Evolutionary conservation across 2,797 vertebrate genomes (phyloP), one percentile per base, ranked within the genome.

Genomic region (Phylloscopus collybita): DNA sequence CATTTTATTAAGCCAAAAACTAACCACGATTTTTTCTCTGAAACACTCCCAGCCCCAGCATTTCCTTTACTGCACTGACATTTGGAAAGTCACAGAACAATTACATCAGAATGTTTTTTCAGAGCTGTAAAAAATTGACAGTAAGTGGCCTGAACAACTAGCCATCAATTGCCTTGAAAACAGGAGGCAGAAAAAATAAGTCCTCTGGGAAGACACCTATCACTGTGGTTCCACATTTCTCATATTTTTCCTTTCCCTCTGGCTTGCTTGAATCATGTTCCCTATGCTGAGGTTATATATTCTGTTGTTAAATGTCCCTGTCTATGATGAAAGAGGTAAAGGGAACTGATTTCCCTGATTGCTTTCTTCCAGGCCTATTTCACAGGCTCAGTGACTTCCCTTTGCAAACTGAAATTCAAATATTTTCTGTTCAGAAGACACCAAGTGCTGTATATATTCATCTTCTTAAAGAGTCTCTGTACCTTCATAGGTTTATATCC

Each of bases 51-150:
- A 89, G 80, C 18, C 27, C 18, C 71, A 73, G 32, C 19, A 79
- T 38, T 70, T 91, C 22, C 65, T 96, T 97, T 97, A 97, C 81
- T 83, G 51, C 73, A 72, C 61, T 67, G 78, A 38, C 45, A 72
- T 92, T 96, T 92, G 29, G 57, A 80, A 91, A 91, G 54, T 95
- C 86, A 93, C 47, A 91, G 45, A 93, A 79, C 82, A 95, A 88
- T 94, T 87, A 56, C 13, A 66, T 36, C 10, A 38, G 40, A 75
- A 30, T 47, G 2, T 36, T 74, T 93, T 88, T 78, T 69, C 64
- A 79, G 51, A 84, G 15, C 26, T 88, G 27, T 78, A 69, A 88
- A 91, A 93, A 61, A 29, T 49, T 91, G n/a, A 42, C 10, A 60
- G 42, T 60, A 85, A 36, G 9, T 85, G 61, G 20, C 59, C 76